phyloP scores from a whole-genome alignment of 2,888 invertebrate genomes.

The Philaethria dido region DNA sequence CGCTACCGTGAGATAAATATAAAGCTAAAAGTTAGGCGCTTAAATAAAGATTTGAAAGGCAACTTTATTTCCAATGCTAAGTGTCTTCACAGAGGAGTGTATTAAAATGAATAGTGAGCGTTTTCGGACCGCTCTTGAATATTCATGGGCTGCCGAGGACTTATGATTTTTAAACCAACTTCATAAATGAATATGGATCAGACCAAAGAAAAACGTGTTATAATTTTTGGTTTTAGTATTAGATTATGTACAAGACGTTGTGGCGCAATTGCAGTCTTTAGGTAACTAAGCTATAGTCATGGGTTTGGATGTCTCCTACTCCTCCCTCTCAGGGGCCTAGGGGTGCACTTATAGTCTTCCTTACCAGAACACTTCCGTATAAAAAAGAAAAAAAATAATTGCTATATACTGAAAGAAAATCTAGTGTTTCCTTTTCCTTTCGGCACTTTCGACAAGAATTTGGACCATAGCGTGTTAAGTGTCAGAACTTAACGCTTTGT shows the following conservation, averaged over 20 bases:
- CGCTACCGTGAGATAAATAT: no score
- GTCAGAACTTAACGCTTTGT: no score
- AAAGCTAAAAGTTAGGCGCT: not conserved
- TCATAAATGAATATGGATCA: constrained; percentile 13
- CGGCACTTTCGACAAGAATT: no score
- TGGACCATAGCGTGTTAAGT: no score
- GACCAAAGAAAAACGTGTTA: not conserved
- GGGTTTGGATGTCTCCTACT: no score
- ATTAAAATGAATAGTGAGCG: constrained; percentile 23
- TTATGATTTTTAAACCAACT: constrained; percentile 21
- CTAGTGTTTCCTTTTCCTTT: no score
- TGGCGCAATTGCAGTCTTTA: not conserved
- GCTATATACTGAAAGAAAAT: no score
- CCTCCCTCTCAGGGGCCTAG: no score
- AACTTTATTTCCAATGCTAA: constrained; percentile 14
- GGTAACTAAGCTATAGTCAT: no score
- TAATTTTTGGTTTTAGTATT: not conserved
- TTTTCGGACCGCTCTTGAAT: constrained; percentile 14
- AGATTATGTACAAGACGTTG: not conserved
- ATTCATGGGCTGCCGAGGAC: constrained; percentile 10
- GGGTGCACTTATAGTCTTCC: no score
- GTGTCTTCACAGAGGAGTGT: constrained; percentile 10
- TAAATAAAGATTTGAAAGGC: constrained; percentile 4
- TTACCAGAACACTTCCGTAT: no score
- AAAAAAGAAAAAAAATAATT: no score